These are phyloP conservation scores for Stomorhina lunata DNA, from an alignment of 2,888 invertebrate species.

Conservation along the genomic window DNA sequence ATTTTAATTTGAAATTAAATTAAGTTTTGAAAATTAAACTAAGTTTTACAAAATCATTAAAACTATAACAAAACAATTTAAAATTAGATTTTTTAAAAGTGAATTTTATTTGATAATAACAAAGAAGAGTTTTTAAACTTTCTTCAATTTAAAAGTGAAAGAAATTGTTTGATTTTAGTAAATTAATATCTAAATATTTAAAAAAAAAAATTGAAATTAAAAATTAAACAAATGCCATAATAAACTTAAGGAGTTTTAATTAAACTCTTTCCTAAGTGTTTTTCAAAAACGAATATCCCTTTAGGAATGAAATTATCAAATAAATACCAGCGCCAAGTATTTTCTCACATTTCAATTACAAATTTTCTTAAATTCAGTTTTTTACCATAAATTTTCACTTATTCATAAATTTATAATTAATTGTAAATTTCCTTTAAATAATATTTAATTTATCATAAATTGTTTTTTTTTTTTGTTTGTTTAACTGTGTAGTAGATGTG, in stretches of 20 bases:
- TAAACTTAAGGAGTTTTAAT: slow-evolving; percentile 4
- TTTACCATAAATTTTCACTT: slow-evolving; percentile 7
- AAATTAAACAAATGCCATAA: slow-evolving; percentile 57
- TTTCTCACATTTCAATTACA: slow-evolving; percentile 5
- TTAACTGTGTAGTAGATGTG: slow-evolving; percentile 19
- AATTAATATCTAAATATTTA: background rate
- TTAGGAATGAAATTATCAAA: background rate
- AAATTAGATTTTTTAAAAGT: background rate
- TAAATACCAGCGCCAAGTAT: slow-evolving; percentile 55
- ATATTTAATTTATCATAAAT: slow-evolving; percentile 33
- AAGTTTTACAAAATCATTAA: slow-evolving; percentile 49
- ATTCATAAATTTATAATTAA: slow-evolving; percentile 14
- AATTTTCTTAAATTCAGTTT: background rate
- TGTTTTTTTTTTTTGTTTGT: slow-evolving; percentile 12
- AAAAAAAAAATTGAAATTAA: slow-evolving; percentile 22
- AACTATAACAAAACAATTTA: slow-evolving; percentile 56
- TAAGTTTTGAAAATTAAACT: slow-evolving; percentile 35
- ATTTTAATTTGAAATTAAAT: background rate
- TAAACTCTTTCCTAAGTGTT: background rate
- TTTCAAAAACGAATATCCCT: background rate
- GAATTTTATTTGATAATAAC: slow-evolving; percentile 26
- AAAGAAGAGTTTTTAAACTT: slow-evolving; percentile 42
- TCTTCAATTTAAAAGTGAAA: slow-evolving; percentile 13
- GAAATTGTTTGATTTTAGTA: no score
- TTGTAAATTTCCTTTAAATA: slow-evolving; percentile 41